phyloP scores from a whole-genome alignment of 2,888 invertebrate species.

The Belgica antarctica region DNA sequence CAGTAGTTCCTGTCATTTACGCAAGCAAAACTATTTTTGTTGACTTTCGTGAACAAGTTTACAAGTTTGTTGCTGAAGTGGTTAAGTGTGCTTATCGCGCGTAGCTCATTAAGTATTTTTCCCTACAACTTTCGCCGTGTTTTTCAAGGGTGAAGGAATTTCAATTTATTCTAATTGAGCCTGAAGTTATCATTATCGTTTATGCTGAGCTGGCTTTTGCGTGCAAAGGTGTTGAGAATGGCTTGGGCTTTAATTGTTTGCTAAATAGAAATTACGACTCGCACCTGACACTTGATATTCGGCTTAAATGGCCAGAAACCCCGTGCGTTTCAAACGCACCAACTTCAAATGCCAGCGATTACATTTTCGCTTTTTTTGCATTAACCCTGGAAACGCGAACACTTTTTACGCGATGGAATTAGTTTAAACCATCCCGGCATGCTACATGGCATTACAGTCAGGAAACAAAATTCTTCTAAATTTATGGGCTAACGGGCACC shows the following conservation, averaged over 20 bases:
- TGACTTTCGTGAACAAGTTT: conserved; percentile 35
- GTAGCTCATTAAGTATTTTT: conserved; percentile 37
- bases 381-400: not conserved
- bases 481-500: conserved; percentile 28
- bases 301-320: not conserved
- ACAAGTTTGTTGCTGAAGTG: conserved; percentile 38
- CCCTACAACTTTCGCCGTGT: not conserved
- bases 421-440: conserved; percentile 9
- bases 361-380: conserved; percentile 2
- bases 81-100: conserved; percentile 41
- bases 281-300: conserved; percentile 41
- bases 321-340: not conserved
- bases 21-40: conserved; percentile 29
- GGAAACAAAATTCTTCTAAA: conserved; percentile 30
- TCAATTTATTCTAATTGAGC: conserved; percentile 34
- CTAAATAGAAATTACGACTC: conserved; percentile 38
- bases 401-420: conserved; percentile 20
- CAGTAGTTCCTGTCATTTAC: no score
- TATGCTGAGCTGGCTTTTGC: conserved; percentile 34
- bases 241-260: conserved; percentile 37
- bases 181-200: conserved; percentile 23
- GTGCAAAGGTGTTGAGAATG: conserved; percentile 34
- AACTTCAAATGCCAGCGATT: not conserved
- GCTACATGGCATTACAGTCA: conserved; percentile 27
- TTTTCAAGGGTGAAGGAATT: conserved; percentile 22